Conservation (phyloP, 2,888 invertebrate genomes). For the Ichneumoninae sp. region DNA sequence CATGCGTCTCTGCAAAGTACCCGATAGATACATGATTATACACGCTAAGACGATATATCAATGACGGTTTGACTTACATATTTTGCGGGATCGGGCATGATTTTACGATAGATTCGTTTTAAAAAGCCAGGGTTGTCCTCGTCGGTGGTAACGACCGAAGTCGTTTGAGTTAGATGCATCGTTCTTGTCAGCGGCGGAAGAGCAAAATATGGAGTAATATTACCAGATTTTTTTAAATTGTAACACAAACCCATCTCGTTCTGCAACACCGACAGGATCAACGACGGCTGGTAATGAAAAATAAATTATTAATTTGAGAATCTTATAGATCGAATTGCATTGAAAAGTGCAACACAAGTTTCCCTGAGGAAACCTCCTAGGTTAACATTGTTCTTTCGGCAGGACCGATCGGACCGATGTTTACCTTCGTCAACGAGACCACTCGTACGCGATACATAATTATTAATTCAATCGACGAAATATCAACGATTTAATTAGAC, state of each 20-base stretch:
- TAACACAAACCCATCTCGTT: background rate
- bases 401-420: background rate
- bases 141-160: background rate
- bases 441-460: conserved; percentile 57
- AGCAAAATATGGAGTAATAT: conserved; percentile 23
- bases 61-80: conserved; percentile 35
- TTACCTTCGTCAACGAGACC: conserved; percentile 54
- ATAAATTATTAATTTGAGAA: background rate
- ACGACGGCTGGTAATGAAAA: conserved; percentile 35
- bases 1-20: conserved; percentile 87
- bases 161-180: conserved; percentile 14
- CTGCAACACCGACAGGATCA: conserved; percentile 4
- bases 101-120: conserved; percentile 24
- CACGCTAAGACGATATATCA: background rate
- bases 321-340: background rate
- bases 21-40: background rate
- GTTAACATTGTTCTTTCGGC: conserved; percentile 3
- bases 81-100: conserved; percentile 12
- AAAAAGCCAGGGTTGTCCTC: conserved; percentile 15
- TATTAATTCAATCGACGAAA: background rate
- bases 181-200: conserved; percentile 1
- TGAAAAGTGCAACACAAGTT: background rate
- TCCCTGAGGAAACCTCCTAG: background rate
- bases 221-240: conserved; percentile 10
- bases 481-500: background rate